Evolutionary conservation across 23 tunicate species (phyloP).

Genomic region (Ciona savignyi): DNA sequence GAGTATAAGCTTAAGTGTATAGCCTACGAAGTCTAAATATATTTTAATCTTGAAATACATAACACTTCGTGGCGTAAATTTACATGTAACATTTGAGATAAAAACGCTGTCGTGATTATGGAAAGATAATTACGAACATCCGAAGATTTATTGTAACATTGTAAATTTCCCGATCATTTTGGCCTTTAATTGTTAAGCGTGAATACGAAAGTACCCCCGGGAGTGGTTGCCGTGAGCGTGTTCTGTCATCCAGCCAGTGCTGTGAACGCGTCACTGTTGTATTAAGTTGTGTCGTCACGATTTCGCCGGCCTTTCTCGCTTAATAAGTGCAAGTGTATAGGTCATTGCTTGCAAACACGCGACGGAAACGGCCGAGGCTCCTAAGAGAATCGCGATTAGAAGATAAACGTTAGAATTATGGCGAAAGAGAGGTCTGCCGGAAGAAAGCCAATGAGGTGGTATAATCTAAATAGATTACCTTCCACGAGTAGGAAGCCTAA

Average conservation of each 20-base stretch:
- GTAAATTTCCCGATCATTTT: background rate
- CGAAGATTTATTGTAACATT: background rate
- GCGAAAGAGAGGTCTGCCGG: background rate
- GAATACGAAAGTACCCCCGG: background rate
- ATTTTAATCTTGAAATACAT: too few species aligned
- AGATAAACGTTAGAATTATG: background rate
- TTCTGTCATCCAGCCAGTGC: background rate
- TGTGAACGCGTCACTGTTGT: too few species aligned
- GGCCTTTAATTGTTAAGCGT: background rate
- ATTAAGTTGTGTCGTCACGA: background rate
- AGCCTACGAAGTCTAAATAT: too few species aligned
- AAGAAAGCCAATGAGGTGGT: too few species aligned
- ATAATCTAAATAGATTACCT: too few species aligned
- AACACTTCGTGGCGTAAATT: too few species aligned
- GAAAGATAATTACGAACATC: background rate
- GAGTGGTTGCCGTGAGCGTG: background rate
- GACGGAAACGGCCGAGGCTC: background rate
- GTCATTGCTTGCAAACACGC: background rate
- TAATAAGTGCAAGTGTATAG: background rate
- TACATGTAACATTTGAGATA: background rate
- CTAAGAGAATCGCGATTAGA: background rate
- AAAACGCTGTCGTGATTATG: too few species aligned
- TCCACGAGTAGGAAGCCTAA: background rate
- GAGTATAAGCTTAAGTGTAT: too few species aligned
- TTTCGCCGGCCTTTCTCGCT: background rate